Percentiles rank a stretch among this genome's conserved stretches.
phyloP scores from a whole-genome alignment of 2,888 invertebrate genomes.

The Sphaerophoria taeniata region DNA sequence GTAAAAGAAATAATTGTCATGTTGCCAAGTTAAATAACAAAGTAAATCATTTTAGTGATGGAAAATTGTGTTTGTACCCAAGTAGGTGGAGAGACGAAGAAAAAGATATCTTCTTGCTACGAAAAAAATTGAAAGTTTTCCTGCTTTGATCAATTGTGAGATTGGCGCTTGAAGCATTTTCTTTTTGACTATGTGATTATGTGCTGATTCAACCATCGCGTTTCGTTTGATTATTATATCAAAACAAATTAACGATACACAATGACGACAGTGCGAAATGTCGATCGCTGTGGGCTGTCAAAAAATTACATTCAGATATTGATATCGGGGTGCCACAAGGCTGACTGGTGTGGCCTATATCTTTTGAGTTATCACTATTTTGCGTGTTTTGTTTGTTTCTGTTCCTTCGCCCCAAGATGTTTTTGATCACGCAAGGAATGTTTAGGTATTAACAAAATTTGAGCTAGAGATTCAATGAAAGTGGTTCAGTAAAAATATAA shows the following conservation, averaged over 20 bases:
- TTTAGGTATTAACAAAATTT: no score
- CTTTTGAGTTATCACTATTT: conserved; percentile 13
- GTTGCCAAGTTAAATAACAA: conserved; percentile 49
- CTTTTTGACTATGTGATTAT: conserved; percentile 27
- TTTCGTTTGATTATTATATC: background rate
- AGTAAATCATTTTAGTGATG: conserved; percentile 46
- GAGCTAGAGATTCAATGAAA: no score
- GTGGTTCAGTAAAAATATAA: no score
- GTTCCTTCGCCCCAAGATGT: background rate
- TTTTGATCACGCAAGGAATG: conserved; percentile 16
- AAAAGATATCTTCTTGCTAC: background rate
- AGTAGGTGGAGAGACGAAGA: background rate
- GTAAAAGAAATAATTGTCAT: conserved; percentile 52
- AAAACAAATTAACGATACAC: conserved; percentile 24
- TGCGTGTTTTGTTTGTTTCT: conserved; percentile 13
- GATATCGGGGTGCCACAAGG: conserved; percentile 38
- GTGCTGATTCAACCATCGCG: conserved; percentile 14
- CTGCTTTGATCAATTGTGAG: background rate
- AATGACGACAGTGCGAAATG: conserved; percentile 42
- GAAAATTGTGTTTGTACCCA: conserved; percentile 12
- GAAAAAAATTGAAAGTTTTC: background rate
- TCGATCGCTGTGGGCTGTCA: conserved; percentile 48
- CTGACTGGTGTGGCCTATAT: conserved; percentile 29
- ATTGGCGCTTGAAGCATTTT: conserved; percentile 20
- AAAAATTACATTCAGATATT: background rate